Percentiles rank a stretch among this genome's conserved stretches.
Conservation (phyloP, 2,797 vertebrate species). For the Thamnophis elegans region DNA sequence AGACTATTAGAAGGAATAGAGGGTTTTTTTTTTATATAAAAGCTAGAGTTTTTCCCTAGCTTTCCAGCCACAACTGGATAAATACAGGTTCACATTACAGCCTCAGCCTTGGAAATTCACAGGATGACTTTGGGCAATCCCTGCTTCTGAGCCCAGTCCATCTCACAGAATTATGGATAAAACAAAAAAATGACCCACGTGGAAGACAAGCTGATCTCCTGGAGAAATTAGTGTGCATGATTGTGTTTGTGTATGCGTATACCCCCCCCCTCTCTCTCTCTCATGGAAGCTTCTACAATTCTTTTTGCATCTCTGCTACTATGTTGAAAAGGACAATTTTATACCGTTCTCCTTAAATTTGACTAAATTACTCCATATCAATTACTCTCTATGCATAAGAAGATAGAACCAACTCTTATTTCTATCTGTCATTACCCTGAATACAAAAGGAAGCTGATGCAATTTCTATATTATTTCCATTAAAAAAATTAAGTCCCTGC, state of each 20-base stretch:
- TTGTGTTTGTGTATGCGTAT: not conserved
- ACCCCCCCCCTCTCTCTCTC: not conserved
- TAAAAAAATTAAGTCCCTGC: not conserved
- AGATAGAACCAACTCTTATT: not conserved
- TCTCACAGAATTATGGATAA: not conserved
- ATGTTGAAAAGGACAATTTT: not conserved
- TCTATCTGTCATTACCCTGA: not conserved
- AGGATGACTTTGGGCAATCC: not conserved
- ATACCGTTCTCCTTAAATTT: not conserved
- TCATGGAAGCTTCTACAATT: not conserved
- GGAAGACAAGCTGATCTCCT: not conserved
- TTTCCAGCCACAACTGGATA: not conserved
- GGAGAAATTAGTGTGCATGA: not conserved
- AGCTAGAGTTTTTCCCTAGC: not conserved
- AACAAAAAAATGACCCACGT: not conserved
- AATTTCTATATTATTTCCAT: not conserved
- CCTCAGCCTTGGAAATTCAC: not conserved
- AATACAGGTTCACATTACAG: not conserved
- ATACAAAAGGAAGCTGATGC: not conserved
- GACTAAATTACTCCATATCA: not conserved
- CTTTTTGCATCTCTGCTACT: not conserved
- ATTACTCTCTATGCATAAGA: not conserved
- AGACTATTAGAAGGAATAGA: not conserved
- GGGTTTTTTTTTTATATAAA: not conserved
- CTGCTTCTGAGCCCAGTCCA: not conserved